Conservation (phyloP, 2,797 vertebrate species). For the Martes flavigula region DNA sequence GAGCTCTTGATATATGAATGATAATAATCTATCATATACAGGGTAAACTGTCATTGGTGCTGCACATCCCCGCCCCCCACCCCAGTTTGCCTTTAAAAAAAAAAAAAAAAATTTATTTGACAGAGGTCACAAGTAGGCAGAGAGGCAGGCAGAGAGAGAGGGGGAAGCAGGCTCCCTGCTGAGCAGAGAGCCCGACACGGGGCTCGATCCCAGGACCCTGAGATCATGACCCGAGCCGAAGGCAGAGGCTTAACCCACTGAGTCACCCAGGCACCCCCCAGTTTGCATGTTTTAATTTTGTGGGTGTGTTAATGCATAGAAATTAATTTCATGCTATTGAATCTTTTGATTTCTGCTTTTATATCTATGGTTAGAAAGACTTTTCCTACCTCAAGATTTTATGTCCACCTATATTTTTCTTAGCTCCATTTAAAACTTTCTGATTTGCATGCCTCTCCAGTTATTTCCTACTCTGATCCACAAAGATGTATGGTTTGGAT, state of each 20-base stretch:
- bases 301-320: neutral
- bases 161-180: too few relatives aligned
- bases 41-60: neutral
- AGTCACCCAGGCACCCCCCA: too few relatives aligned
- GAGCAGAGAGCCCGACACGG: too few relatives aligned
- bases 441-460: neutral
- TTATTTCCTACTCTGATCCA: conserved; percentile 31
- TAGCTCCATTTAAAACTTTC: conserved; percentile 13
- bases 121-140: too few relatives aligned
- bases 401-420: neutral
- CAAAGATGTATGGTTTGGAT: neutral
- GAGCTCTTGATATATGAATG: neutral
- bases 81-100: neutral
- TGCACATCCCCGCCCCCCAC: neutral
- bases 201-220: too few relatives aligned
- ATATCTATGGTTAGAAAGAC: neutral
- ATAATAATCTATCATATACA: neutral
- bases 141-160: too few relatives aligned
- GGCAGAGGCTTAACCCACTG: too few relatives aligned
- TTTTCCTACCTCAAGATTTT: neutral
- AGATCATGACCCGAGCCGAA: too few relatives aligned
- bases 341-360: conserved; percentile 41
- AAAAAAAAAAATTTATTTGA: too few relatives aligned
- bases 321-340: neutral
- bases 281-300: conserved; percentile 9